A percentile compares a stretch with the other conserved stretches of the same genome.
These are phyloP conservation scores for Nesospiza acunhae DNA, from an alignment of 2,113 vertebrate species.

Conservation along the genomic window DNA sequence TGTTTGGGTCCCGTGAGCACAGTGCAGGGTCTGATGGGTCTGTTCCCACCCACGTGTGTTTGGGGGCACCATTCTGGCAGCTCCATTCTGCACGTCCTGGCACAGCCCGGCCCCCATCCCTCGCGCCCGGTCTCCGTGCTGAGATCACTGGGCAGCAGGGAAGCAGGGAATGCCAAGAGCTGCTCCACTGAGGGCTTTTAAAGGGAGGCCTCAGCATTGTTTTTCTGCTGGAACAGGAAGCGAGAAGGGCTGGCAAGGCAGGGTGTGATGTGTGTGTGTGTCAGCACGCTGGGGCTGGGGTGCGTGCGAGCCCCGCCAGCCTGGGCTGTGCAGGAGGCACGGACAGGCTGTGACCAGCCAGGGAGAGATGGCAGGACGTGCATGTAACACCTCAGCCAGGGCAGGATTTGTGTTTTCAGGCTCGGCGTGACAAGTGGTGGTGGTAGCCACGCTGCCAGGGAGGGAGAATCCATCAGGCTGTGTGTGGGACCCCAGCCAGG, in stretches of 20 bases:
- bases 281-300: not conserved
- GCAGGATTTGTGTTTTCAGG: not conserved
- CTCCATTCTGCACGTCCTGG: fast-evolving
- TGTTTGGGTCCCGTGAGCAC: not conserved
- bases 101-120: not conserved
- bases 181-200: conserved; percentile 13
- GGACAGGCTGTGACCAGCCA: fast-evolving
- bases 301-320: not conserved
- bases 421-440: fast-evolving
- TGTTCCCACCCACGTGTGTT: fast-evolving
- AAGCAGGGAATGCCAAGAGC: not conserved
- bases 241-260: not conserved
- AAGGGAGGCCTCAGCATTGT: not conserved
- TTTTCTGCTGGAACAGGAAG: conserved; percentile 8
- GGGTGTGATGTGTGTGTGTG: not conserved
- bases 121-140: not conserved
- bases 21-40: not conserved
- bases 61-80: not conserved
- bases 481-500: not conserved
- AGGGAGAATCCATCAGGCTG: not conserved
- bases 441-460: not conserved
- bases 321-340: not conserved
- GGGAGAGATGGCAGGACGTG: not conserved
- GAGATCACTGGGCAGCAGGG: not conserved
- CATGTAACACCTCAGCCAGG: not conserved